phyloP scores from a whole-genome alignment of 2,797 vertebrate species.

The Cyclopterus lumpus region DNA sequence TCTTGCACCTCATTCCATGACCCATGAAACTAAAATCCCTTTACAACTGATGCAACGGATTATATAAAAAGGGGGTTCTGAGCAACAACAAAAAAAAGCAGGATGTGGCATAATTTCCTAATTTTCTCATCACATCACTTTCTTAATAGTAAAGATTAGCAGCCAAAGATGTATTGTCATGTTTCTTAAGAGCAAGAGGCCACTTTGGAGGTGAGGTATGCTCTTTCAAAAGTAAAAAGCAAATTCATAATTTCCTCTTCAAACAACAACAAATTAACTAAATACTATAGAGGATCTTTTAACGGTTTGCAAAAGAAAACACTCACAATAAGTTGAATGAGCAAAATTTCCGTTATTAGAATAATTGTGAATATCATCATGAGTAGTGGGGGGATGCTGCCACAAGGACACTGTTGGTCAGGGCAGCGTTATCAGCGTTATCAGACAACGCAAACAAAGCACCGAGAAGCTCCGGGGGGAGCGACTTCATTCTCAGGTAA shows the following conservation, averaged over 20 bases:
- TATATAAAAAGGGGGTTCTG: background rate
- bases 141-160: background rate
- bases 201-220: background rate
- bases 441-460: too few relatives aligned
- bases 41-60: background rate
- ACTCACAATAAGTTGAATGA: too few relatives aligned
- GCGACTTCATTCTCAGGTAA: too few relatives aligned
- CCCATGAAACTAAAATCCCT: background rate
- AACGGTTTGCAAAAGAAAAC: too few relatives aligned
- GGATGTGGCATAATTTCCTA: background rate
- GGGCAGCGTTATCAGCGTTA: too few relatives aligned
- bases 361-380: too few relatives aligned
- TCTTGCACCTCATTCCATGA: background rate
- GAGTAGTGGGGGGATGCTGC: background rate
- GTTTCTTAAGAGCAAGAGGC: background rate
- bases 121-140: background rate
- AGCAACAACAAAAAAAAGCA: background rate
- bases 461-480: too few relatives aligned
- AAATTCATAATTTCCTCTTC: background rate
- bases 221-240: background rate
- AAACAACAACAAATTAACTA: background rate
- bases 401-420: too few relatives aligned
- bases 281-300: background rate
- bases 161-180: background rate
- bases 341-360: too few relatives aligned